Base-by-base conservation (phyloP, 2,797 vertebrate genomes). In the Anableps anableps region DNA sequence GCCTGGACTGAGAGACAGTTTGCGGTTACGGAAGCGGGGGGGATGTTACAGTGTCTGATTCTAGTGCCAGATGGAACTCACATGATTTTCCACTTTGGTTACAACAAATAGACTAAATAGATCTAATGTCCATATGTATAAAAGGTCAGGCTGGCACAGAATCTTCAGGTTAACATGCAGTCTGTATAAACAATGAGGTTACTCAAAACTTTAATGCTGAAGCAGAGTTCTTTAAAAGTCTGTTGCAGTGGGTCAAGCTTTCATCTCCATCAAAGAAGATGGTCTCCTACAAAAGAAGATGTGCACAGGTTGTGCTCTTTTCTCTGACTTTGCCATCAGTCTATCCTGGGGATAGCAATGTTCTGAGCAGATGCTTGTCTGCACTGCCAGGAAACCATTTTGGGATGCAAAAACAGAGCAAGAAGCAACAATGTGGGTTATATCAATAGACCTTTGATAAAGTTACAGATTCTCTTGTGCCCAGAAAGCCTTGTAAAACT, bases 351-450 rank as follows among this genome's bases (percentile, higher is more conserved):
- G 85, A 86, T 66, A 85, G 81, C 83, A 84, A 94, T 87, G 83
- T 75, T 81, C 91, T 62, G 2, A 83, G 86, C 93, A 95, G 92
- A 94, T 93, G 93, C 92, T 90, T 88, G 80, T 80, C 79, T 83
- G 85, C 80, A 82, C 80, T 83, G 92, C 83, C 89, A 87, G 76
- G 80, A 85, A 90, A 88, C 78, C 74, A 84, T 74, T 72, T 74
- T 74, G 79, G 85, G 87, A 88, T 85, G 51, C 78, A 31, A 26
- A 47, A 43, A 60, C 9, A 10, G 53, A 43, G 31, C 43, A 72
- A 64, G 47, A 79, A 64, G 70, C 43, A 68, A 58, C 29, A 74
- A 72, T 75, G 31, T 7, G 48, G n/a, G n/a, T 70, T 38, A 78
- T n/a, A 34, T 48, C 73, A 74, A 80, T 83, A 41, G 86, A 83